These are phyloP conservation scores for Sturnus vulgaris DNA, from an alignment of 2,113 vertebrate genomes.

Conservation along the genomic window DNA sequence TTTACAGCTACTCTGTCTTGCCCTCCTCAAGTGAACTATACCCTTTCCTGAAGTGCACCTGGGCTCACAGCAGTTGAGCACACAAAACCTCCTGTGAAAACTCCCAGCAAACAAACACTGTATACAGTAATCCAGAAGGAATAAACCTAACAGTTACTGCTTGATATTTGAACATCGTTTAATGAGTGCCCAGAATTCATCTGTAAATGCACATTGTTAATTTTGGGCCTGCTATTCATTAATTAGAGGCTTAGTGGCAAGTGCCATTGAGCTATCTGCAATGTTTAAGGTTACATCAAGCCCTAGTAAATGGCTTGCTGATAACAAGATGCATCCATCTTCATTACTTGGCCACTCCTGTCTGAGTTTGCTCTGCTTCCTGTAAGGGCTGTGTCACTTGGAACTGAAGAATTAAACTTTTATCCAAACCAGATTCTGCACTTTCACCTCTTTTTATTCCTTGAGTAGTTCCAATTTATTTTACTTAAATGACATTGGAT, in stretches of 20 bases:
- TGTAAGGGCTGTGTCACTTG: slow-evolving; percentile 82
- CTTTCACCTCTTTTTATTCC: slow-evolving; percentile 90
- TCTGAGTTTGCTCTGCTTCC: slow-evolving; percentile 83
- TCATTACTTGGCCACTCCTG: slow-evolving; percentile 92
- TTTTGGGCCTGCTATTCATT: slow-evolving; percentile 89
- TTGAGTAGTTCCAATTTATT: slow-evolving; percentile 86
- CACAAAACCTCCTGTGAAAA: slow-evolving; percentile 52
- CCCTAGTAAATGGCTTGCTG: slow-evolving; percentile 92
- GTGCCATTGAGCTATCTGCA: slow-evolving; percentile 89
- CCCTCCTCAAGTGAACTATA: background rate
- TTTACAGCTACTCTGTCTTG: slow-evolving; percentile 16
- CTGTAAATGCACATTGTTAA: slow-evolving; percentile 88
- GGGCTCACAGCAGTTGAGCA: slow-evolving; percentile 45
- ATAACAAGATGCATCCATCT: slow-evolving; percentile 97
- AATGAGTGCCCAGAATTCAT: slow-evolving; percentile 88
- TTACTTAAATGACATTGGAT: slow-evolving; percentile 82
- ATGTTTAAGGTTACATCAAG: slow-evolving; percentile 98
- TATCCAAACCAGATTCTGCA: slow-evolving; percentile 89
- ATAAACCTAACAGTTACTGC: slow-evolving; percentile 71
- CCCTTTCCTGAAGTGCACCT: slow-evolving; percentile 51
- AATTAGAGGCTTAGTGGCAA: slow-evolving; percentile 95
- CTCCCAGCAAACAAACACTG: slow-evolving; percentile 26
- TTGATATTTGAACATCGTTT: slow-evolving; percentile 81
- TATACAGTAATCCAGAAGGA: slow-evolving; percentile 45
- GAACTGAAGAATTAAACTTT: slow-evolving; percentile 90